Evolutionary conservation across 2,113 vertebrate species (phyloP).

Genomic region (Oncorhynchus kisutch): DNA sequence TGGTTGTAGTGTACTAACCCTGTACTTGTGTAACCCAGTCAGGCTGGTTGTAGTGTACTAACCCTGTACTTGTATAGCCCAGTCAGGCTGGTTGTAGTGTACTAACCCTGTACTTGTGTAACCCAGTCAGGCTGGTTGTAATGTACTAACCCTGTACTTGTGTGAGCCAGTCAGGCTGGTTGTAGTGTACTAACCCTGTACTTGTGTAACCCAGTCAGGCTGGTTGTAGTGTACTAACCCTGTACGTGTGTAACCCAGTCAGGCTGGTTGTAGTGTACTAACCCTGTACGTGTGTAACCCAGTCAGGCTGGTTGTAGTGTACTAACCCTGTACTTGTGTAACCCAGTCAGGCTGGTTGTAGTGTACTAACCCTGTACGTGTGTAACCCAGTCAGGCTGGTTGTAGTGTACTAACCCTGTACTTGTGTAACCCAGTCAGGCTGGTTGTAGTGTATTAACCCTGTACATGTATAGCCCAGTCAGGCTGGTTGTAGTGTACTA

Average conservation of each 20-base stretch:
- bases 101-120: not conserved
- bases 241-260: conserved; percentile 81
- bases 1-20: conserved; percentile 74
- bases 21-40: conserved; percentile 94
- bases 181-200: conserved; percentile 34
- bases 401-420: conserved; percentile 75
- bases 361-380: conserved; percentile 87
- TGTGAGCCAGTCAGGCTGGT: not conserved
- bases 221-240: conserved; percentile 21
- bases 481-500: not conserved
- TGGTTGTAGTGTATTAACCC: too few relatives aligned
- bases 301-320: conserved; percentile 33
- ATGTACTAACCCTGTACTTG: conserved; percentile 63
- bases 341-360: conserved; percentile 67
- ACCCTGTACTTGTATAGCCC: too few relatives aligned
- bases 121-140: not conserved
- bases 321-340: conserved; percentile 83
- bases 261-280: conserved; percentile 4
- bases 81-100: too few relatives aligned
- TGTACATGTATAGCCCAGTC: not conserved
- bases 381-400: conserved; percentile 94
- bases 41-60: conserved; percentile 89
- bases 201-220: conserved; percentile 47
- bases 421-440: too few relatives aligned
- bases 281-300: conserved; percentile 44